Conservation (phyloP, 2,113 vertebrate species). For the Cyphomyrus discorhynchus region DNA sequence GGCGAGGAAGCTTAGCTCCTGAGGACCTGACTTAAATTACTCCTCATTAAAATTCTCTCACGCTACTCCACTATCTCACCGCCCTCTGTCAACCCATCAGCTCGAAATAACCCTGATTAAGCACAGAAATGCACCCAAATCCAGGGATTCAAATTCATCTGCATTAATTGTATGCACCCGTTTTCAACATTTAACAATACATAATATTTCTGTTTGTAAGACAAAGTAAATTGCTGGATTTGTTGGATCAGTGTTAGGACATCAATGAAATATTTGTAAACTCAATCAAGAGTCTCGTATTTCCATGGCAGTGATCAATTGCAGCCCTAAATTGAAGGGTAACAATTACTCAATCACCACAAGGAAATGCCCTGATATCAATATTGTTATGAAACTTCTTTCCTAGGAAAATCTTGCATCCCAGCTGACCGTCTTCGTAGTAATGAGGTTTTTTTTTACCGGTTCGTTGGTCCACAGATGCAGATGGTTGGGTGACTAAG, state of each 20-base stretch:
- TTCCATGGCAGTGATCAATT: background rate
- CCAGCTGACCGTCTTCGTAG: background rate
- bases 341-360: too few relatives aligned
- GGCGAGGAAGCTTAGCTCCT: conserved; percentile 25
- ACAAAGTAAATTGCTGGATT: background rate
- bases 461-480: background rate
- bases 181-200: background rate
- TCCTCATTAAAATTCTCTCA: conserved; percentile 41
- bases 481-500: background rate
- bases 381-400: background rate
- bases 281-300: background rate
- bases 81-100: background rate
- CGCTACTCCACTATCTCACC: conserved; percentile 10
- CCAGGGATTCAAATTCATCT: background rate
- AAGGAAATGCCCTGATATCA: background rate
- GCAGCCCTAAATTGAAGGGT: background rate
- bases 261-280: background rate
- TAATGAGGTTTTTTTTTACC: background rate
- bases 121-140: background rate
- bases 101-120: background rate
- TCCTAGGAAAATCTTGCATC: background rate
- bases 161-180: background rate
- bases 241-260: background rate
- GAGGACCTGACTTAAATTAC: conserved; percentile 33
- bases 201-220: background rate